Evolutionary conservation across 1,140 invertebrate species (phyloP).

Genomic region (Cydia fagiglandana): DNA sequence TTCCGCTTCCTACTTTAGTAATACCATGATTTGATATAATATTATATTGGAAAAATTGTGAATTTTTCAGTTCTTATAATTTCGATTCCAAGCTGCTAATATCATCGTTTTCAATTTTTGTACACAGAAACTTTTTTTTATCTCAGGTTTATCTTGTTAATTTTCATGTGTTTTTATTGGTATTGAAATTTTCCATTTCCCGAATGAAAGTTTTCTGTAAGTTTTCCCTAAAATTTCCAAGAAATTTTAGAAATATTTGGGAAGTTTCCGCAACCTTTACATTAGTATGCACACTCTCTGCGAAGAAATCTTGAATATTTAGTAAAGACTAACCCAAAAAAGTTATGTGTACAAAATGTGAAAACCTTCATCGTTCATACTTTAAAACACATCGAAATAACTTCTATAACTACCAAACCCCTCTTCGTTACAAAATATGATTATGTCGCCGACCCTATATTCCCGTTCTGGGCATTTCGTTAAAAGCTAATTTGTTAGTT

Average conservation of each 20-base stretch:
- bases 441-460: conserved; percentile 44
- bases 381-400: not conserved
- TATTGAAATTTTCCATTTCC: too few relatives aligned
- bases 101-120: not conserved
- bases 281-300: too few relatives aligned
- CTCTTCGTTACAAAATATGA: not conserved
- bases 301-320: not conserved
- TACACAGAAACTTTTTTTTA: not conserved
- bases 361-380: not conserved
- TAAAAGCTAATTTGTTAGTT: not conserved
- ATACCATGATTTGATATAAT: conserved; percentile 28
- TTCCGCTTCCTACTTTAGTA: conserved; percentile 17
- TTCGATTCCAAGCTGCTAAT: conserved; percentile 10
- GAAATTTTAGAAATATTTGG: too few relatives aligned
- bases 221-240: too few relatives aligned
- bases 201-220: too few relatives aligned
- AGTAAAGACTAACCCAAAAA: not conserved
- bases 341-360: not conserved
- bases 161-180: too few relatives aligned
- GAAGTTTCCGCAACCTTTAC: too few relatives aligned
- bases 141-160: not conserved
- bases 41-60: conserved; percentile 20
- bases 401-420: not conserved
- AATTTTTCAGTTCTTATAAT: conserved; percentile 21
- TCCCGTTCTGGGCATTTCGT: conserved; percentile 33